Evolutionary conservation across 30 jellyfish, hydroid and myxozoan genomes (phyloP).

Genomic region (Rhopilema esculentum): DNA sequence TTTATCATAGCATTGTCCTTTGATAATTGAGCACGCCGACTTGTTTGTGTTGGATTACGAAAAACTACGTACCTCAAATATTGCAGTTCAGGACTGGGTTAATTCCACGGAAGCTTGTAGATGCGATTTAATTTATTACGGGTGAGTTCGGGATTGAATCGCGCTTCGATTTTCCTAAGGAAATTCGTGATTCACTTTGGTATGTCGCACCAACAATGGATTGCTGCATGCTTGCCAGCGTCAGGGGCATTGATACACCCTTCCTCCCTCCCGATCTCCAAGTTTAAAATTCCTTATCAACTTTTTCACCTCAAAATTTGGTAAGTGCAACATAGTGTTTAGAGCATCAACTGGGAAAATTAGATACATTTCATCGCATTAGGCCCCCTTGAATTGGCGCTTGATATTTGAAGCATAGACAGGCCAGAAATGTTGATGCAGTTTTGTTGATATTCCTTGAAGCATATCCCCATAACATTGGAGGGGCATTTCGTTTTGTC

Average conservation of each 20-base stretch:
- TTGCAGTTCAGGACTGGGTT: not conserved
- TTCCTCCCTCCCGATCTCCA: constrained; percentile 4
- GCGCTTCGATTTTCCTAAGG: not conserved
- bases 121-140: not conserved
- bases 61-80: not conserved
- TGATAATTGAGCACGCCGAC: constrained; percentile 17
- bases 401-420: not conserved
- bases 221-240: constrained; percentile 11
- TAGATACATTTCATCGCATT: not conserved
- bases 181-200: constrained; percentile 35
- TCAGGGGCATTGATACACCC: constrained; percentile 27
- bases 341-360: not conserved
- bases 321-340: not conserved
- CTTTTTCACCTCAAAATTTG: not conserved
- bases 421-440: not conserved
- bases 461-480: not conserved
- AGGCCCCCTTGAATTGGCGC: not conserved
- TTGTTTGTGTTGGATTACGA: constrained; percentile 8
- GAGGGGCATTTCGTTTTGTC: not conserved
- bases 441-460: not conserved
- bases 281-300: not conserved
- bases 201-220: constrained; percentile 25
- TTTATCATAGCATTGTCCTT: constrained; percentile 14
- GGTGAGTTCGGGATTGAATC: not conserved
- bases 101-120: not conserved